phyloP scores from a whole-genome alignment of 1,140 invertebrate genomes.

The Ostrea edulis region DNA sequence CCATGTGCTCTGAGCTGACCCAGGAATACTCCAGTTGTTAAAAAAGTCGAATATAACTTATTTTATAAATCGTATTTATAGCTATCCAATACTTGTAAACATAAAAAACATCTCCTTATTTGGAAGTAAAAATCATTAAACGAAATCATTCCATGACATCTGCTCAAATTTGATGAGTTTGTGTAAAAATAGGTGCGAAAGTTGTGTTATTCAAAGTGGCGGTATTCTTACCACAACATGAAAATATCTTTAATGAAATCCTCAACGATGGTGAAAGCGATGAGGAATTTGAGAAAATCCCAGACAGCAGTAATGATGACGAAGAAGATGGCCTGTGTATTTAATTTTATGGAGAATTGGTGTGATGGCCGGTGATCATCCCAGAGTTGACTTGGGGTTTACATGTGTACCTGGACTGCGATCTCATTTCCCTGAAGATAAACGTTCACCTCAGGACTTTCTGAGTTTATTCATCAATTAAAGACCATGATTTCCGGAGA shows the following conservation, averaged over 20 bases:
- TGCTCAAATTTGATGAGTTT: neutral
- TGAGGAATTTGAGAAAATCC: neutral
- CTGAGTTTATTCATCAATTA: slow-evolving; percentile 1
- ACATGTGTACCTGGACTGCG: neutral
- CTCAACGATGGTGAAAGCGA: neutral
- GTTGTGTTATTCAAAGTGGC: neutral
- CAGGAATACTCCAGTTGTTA: neutral
- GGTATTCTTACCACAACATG: slow-evolving; percentile 5
- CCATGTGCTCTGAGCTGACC: no score
- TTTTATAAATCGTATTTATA: slow-evolving; percentile 17
- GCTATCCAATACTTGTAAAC: neutral
- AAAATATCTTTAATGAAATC: neutral
- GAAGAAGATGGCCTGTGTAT: no score
- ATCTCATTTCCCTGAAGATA: neutral
- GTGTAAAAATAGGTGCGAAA: neutral
- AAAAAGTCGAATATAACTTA: neutral
- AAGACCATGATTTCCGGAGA: neutral
- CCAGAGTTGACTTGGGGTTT: neutral
- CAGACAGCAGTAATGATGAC: no score
- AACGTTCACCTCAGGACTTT: slow-evolving; percentile 16
- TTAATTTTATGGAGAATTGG: slow-evolving; percentile 23
- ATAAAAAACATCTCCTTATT: neutral
- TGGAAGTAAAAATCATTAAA: neutral
- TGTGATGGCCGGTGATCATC: neutral
- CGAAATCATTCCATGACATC: neutral